Evolutionary conservation across 1,140 invertebrate species (phyloP), one percentile per base, ranked within the genome.

Genomic region (Papilio machaon): DNA sequence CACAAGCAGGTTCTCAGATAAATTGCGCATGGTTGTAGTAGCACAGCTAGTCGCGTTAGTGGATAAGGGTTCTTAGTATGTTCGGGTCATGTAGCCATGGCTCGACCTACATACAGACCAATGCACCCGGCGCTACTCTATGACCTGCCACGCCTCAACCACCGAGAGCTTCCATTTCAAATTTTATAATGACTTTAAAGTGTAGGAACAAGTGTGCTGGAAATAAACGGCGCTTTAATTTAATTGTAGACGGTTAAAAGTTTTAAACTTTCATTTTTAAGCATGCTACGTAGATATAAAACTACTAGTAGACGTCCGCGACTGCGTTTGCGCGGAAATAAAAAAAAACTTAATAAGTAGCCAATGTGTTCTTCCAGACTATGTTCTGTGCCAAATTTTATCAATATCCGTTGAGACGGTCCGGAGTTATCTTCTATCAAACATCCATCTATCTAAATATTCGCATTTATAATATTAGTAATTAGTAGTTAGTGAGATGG

Each of bases 91-190:
- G 64, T 35, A 17, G 64, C 64, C 30, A 70, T 70, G 13, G 64
- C 64, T 70, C 73, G 74, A 52, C 74, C 74, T 76, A 76, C 74
- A 76, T 76, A 19, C 46, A n/a, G 74, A 76, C n/a, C 47, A 47
- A 76, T 52, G 47, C 74, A 52, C 74, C 30, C 64, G 64, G 64
- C 30, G 30, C 64, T 35, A 70, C 64, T 30, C 64, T 70, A 70
- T 70, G 64, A 70, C 64, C 64, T 38, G 30, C 30, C 64, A 30
- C 64, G 64, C 30, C 30, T 70, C 23, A 35, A 35, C 64, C 23
- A 70, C 64, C 13, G 64, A 30, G 60, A 70, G 30, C 64, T 70
- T 35, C 64, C 64, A 7, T 70, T 70, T 70, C 13, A 70, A 35
- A 38, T 70, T 70, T 70, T 70, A 67, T 30, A 30, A 67, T 23